These are phyloP conservation scores for Adela reaumurella DNA, from an alignment of 2,888 invertebrate genomes.

Conservation along the genomic window DNA sequence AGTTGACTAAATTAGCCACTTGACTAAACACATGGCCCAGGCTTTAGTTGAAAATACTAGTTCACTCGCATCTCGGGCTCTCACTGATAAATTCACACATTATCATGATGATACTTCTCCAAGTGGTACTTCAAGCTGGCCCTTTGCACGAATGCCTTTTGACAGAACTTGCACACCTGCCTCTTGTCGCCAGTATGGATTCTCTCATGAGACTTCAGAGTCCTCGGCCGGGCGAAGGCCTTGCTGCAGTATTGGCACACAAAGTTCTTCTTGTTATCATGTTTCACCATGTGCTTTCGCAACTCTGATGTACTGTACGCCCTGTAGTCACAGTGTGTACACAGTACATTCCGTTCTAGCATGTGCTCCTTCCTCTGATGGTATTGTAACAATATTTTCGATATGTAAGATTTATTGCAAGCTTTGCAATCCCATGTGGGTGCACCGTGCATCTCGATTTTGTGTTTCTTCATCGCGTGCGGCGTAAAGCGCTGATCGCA, in stretches of 20 bases:
- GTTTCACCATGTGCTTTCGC: conserved; percentile 4
- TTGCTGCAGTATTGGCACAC: conserved; percentile 1
- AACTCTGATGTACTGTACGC: not conserved
- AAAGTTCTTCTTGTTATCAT: not conserved
- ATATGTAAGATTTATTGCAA: not conserved
- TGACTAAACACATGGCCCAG: too few species aligned
- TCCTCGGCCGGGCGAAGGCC: not conserved
- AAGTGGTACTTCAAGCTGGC: conserved; percentile 4
- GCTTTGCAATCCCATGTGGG: not conserved
- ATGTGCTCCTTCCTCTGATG: not conserved
- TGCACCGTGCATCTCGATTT: not conserved
- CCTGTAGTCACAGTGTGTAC: not conserved
- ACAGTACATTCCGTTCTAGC: not conserved
- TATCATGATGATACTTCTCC: conserved; percentile 1
- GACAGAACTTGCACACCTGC: conserved; percentile 16
- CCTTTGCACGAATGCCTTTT: conserved; percentile 3
- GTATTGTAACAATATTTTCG: not conserved
- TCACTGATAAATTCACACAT: too few species aligned
- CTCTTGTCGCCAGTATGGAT: conserved; percentile 26
- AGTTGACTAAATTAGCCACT: too few species aligned
- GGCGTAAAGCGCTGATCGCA: not conserved
- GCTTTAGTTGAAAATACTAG: too few species aligned
- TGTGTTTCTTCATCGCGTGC: not conserved
- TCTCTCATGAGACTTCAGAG: conserved; percentile 18
- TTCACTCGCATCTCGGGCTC: too few species aligned